Evolutionary conservation across 2,888 invertebrate species (phyloP).

Genomic region (Thymelicus sylvestris): DNA sequence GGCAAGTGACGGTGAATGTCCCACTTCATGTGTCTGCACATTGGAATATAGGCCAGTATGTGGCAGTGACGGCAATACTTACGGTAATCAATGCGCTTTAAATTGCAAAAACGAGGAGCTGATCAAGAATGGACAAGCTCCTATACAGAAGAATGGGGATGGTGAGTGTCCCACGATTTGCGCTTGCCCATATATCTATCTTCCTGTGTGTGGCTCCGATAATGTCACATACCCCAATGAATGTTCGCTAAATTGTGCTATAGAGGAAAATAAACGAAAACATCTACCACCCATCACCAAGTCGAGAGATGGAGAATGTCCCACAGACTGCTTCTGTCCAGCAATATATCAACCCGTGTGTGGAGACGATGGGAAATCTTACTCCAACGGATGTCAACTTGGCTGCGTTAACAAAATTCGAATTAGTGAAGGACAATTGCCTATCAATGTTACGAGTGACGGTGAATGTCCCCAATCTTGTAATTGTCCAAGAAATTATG

Average conservation of each 20-base stretch:
- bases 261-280: conserved; percentile 16
- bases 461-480: conserved; percentile 39
- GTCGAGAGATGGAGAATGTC: conserved; percentile 33
- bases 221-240: conserved; percentile 41
- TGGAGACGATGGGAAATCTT: conserved; percentile 47
- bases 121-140: not conserved
- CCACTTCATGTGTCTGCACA: conserved; percentile 36
- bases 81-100: conserved; percentile 34
- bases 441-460: conserved; percentile 10
- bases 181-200: conserved; percentile 37
- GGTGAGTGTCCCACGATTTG: conserved; percentile 36
- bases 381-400: conserved; percentile 45
- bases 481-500: conserved; percentile 35
- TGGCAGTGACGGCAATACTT: conserved; percentile 39
- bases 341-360: conserved; percentile 19
- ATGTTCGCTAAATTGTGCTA: conserved; percentile 40
- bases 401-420: conserved; percentile 42
- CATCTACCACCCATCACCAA: conserved; percentile 25
- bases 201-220: conserved; percentile 43
- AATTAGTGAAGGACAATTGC: not conserved
- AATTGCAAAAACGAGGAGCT: conserved; percentile 35
- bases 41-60: conserved; percentile 40
- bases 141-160: conserved; percentile 20
- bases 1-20: conserved; percentile 34
- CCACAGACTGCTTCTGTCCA: conserved; percentile 39